Evolutionary conservation across 2,888 invertebrate species (phyloP).

Genomic region (Lepidochrysops patricia): DNA sequence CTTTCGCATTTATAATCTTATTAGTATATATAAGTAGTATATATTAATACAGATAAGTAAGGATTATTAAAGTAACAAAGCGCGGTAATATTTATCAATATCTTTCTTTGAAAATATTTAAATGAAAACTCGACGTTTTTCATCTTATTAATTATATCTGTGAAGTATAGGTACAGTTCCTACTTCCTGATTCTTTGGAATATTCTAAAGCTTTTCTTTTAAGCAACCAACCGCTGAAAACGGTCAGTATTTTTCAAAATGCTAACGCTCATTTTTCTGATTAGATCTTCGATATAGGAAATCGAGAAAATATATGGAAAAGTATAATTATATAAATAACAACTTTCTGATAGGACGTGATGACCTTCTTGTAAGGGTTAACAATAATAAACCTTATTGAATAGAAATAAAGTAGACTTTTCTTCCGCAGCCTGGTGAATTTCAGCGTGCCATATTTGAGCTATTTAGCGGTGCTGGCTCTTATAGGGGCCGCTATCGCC

Average conservation of each 20-base stretch:
- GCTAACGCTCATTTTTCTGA: background rate
- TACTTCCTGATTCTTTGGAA: too few relatives aligned
- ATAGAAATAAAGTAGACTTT: slow-evolving; percentile 7
- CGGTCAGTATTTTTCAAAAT: background rate
- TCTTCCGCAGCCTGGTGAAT: slow-evolving; percentile 50
- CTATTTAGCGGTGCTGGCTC: slow-evolving; percentile 45
- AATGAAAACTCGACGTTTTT: background rate
- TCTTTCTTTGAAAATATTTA: background rate
- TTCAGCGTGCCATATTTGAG: slow-evolving; percentile 64
- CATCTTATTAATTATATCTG: background rate
- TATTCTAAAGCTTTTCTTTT: background rate
- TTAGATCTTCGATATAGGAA: background rate
- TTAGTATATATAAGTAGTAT: too few relatives aligned
- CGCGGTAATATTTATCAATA: too few relatives aligned
- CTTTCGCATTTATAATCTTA: too few relatives aligned
- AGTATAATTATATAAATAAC: slow-evolving; percentile 3
- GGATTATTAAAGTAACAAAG: background rate
- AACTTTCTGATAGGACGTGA: background rate
- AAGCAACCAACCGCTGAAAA: background rate
- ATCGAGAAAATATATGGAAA: slow-evolving; percentile 2
- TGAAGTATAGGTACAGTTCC: too few relatives aligned
- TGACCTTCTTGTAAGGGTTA: background rate
- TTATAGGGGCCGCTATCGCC: slow-evolving; percentile 40
- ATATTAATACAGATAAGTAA: too few relatives aligned
- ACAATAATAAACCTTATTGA: background rate